Conservation (phyloP, 2,888 invertebrate species). For the Trisateles emortualis region DNA sequence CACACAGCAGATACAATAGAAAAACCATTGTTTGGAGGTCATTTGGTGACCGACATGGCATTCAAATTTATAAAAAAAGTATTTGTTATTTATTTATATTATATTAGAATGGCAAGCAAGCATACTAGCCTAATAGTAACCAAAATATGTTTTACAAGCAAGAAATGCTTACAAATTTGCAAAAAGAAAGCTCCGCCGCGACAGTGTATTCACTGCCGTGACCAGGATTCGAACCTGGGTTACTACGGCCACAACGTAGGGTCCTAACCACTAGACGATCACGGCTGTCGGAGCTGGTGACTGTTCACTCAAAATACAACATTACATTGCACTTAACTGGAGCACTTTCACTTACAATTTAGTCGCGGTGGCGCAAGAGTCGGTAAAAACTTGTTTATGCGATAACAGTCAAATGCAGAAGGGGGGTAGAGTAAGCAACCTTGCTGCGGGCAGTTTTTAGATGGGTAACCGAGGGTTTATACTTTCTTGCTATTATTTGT, state of each 20-base stretch:
- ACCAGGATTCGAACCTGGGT: constrained; percentile 92
- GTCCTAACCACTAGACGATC: constrained; percentile 92
- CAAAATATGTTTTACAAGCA: no score
- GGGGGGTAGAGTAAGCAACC: not conserved
- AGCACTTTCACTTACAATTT: constrained; percentile 19
- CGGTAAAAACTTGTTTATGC: constrained; percentile 1
- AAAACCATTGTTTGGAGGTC: no score
- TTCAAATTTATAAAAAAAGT: no score
- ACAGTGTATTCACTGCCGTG: constrained; percentile 80
- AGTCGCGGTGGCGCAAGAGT: constrained; percentile 10
- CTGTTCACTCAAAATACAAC: not conserved
- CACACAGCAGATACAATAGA: no score
- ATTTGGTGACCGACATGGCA: no score
- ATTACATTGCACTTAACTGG: constrained; percentile 3
- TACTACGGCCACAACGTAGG: constrained; percentile 92
- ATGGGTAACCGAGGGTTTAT: not conserved
- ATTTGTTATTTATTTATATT: no score
- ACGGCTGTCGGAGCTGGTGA: constrained; percentile 60
- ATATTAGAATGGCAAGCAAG: no score
- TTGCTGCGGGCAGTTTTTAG: not conserved
- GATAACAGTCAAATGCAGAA: constrained; percentile 1
- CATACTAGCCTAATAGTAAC: no score
- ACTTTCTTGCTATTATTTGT: not conserved
- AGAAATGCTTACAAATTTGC: not conserved
- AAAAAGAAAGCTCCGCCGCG: constrained; percentile 20